These are phyloP conservation scores for Rhinolophus ferrumequinum DNA, from an alignment of 2,113 vertebrate species.

Conservation along the genomic window DNA sequence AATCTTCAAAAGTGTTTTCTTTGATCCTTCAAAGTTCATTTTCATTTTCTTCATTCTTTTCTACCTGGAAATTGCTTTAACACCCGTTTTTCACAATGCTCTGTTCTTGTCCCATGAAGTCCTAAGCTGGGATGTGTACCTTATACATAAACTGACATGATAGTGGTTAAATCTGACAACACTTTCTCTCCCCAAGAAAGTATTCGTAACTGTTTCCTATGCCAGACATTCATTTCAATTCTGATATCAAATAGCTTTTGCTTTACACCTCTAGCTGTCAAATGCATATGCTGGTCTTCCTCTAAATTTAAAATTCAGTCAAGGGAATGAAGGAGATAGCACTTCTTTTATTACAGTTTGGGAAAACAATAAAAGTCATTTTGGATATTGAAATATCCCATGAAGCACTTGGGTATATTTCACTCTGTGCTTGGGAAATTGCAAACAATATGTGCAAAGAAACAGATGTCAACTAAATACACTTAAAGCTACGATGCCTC, in stretches of 20 bases:
- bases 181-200: conserved; percentile 64
- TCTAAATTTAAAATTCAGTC: conserved; percentile 80
- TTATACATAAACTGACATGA: conserved; percentile 46
- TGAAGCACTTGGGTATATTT: conserved; percentile 65
- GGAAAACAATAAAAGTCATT: conserved; percentile 78
- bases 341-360: conserved; percentile 78
- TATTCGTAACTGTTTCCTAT: conserved; percentile 70
- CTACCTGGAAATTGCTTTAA: conserved; percentile 65
- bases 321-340: conserved; percentile 75
- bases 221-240: conserved; percentile 77
- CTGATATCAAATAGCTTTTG: conserved; percentile 75
- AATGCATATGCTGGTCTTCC: conserved; percentile 4
- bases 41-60: conserved; percentile 36
- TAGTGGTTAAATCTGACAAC: conserved; percentile 75
- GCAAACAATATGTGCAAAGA: conserved; percentile 58
- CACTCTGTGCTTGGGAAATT: conserved; percentile 62
- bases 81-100: conserved; percentile 19
- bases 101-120: conserved; percentile 43
- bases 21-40: conserved; percentile 21
- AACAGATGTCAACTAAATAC: conserved; percentile 54
- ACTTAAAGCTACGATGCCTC: background rate
- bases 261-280: conserved; percentile 78
- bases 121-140: conserved; percentile 28
- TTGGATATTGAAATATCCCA: conserved; percentile 75
- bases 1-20: background rate